A percentile compares a stretch with the other conserved stretches of the same genome.
These are phyloP conservation scores for Nymphicus hollandicus DNA, from an alignment of 2,113 vertebrate species.

Conservation along the genomic window DNA sequence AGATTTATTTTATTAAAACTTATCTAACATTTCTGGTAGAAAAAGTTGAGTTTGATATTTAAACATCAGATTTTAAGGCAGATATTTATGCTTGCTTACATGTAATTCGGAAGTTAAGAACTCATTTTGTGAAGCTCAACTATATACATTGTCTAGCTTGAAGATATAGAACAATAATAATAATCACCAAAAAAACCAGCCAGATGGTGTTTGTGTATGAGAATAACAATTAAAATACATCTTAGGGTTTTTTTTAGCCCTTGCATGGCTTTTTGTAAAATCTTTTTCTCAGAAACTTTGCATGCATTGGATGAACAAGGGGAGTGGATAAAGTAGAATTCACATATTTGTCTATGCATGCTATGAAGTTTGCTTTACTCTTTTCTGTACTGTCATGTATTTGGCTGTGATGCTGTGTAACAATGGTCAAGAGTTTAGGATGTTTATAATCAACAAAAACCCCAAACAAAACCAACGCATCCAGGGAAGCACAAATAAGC, in stretches of 20 bases:
- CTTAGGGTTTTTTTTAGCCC: neutral
- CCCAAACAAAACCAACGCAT: neutral
- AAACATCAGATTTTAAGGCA: neutral
- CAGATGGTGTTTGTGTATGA: neutral
- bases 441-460: neutral
- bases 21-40: neutral
- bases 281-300: neutral
- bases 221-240: neutral
- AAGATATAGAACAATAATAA: neutral
- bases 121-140: neutral
- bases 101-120: neutral
- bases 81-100: neutral
- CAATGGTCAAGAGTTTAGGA: neutral
- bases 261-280: conserved; percentile 33
- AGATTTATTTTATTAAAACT: neutral
- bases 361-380: neutral
- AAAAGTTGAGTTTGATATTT: neutral
- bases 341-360: neutral
- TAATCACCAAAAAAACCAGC: neutral
- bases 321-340: neutral
- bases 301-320: conserved; percentile 3
- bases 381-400: neutral
- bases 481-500: neutral
- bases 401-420: neutral
- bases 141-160: neutral